Base-by-base conservation (phyloP, 2,797 vertebrate species). In the Cirrhinus molitorella region DNA sequence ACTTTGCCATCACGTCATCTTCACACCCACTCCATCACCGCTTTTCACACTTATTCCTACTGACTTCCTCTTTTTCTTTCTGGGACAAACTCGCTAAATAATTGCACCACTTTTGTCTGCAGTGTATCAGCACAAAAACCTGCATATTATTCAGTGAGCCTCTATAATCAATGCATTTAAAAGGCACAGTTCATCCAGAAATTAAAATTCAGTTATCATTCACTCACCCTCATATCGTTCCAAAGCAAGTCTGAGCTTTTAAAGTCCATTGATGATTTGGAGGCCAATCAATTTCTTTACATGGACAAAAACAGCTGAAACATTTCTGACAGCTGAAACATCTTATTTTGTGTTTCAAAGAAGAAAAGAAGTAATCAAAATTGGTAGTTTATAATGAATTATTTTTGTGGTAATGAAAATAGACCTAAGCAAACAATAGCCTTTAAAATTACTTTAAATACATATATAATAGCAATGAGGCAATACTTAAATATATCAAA, bases 1-100 rank as follows among this genome's bases (percentile, higher is more conserved):
- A 70, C 78, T 83, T 85, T 67, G 21, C 34, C 73, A 81, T 84
- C 63, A 34, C 28, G 83, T 85, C 79, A 77, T 47, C 76, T 80
- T 83, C 66, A 79, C 81, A 83, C 85, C 71, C 75, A 75, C 83
- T 34, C 80, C 75, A 61, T 70, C 76, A 47, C 14, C 5, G 10
- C 21, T 34, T 31, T 66, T 49, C 76, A 47, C 34, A 65, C 31
- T 53, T 10, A 0, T 25, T 73, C 45, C 70, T 53, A 65, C 45
- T 74, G 59, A 28, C 45, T 55, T 66, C n/a, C 47, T 53, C 17
- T 51, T 28, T 40, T 34, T n/a, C 21, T 80, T 23, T 70, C 65
- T 55, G 47, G 47, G 47, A 72, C 28, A 28, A 72, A 72, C 51
- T 74, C 51, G 34, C 17, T 74, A 23, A 16, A 16, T 5, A 55